Base-by-base conservation (phyloP, 1,140 invertebrate species). In the Zaprionus ghesquierei region DNA sequence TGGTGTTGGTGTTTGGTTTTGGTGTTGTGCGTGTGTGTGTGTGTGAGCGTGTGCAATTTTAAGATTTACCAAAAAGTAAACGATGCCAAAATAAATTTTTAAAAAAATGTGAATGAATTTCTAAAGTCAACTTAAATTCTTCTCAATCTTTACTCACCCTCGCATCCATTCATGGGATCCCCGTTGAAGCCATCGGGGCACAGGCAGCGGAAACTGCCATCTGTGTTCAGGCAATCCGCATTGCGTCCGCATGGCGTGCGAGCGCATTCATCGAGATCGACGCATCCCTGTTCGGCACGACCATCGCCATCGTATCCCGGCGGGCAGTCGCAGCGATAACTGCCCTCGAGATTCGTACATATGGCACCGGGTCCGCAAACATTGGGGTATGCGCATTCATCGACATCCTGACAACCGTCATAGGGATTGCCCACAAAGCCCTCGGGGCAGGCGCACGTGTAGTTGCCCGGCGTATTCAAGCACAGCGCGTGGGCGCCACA, bases 401-500 rank as follows among this genome's bases (percentile, higher is more conserved):
- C 95, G 56, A 97, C 92, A 91, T 98, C 97, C 69, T 94, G 93
- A 92, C 97, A 98, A 70, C 95, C 96, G 93, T 95, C 94, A 91
- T 95, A 97, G n/a, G 97, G 96, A 94, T 98, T 96, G 92, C 97
- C 97, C 62, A 94, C 93, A 91, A 95, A 98, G 72, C 98, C 98
- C 53, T 95, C 93, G 74, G 94, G 95, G 93, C 97, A 98, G 31
- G 93, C 90, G 92, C 98, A 98, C 5, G 95, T 97, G 90, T 97
- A 98, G 92, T 98, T 98, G 84, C 97, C 98, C 25, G 95, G 95
- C 35, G 94, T 94, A 92, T 99, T 98, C 64, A 94, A 93, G 90
- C 98, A 99, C 22, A 96, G 77, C 15, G 97, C 95, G 85, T 97
- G 96, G 29, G 93, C 92, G 41, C 97, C 97, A 89, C 97, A 98